Evolutionary conservation across 2,797 vertebrate genomes (phyloP).

Genomic region (Falco peregrinus): DNA sequence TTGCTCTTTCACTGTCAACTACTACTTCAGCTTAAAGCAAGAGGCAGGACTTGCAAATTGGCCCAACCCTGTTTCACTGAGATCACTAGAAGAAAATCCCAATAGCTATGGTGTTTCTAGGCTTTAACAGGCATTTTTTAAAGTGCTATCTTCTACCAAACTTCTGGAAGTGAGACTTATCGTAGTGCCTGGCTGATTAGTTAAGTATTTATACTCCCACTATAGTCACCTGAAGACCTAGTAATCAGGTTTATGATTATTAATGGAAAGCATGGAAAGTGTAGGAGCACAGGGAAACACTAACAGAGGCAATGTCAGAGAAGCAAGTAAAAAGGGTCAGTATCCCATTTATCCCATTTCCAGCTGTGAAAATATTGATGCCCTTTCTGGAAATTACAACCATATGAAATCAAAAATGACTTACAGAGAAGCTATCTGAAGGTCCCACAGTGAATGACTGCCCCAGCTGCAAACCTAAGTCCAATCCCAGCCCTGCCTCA

Average conservation of each 20-base stretch:
- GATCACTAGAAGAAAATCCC: neutral
- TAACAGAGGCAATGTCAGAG: neutral
- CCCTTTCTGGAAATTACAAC: neutral
- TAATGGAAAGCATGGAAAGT: neutral
- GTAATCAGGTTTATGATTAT: neutral
- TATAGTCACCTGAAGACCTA: fast-evolving
- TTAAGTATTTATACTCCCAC: neutral
- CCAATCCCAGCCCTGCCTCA: neutral
- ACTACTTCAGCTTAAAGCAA: neutral
- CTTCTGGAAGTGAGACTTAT: neutral
- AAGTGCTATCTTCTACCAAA: neutral
- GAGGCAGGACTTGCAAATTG: neutral
- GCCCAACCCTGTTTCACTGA: neutral
- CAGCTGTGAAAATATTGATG: neutral
- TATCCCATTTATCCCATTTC: neutral
- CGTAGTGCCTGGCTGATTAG: neutral
- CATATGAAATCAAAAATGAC: neutral
- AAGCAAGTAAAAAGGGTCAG: neutral
- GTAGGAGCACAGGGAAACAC: neutral
- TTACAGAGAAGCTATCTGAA: neutral
- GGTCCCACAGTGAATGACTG: neutral
- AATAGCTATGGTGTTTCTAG: neutral
- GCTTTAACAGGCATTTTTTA: neutral
- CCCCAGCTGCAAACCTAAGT: neutral
- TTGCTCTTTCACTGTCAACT: neutral